Conservation (phyloP, 2,113 vertebrate species). For the Pachycephala philippinensis region DNA sequence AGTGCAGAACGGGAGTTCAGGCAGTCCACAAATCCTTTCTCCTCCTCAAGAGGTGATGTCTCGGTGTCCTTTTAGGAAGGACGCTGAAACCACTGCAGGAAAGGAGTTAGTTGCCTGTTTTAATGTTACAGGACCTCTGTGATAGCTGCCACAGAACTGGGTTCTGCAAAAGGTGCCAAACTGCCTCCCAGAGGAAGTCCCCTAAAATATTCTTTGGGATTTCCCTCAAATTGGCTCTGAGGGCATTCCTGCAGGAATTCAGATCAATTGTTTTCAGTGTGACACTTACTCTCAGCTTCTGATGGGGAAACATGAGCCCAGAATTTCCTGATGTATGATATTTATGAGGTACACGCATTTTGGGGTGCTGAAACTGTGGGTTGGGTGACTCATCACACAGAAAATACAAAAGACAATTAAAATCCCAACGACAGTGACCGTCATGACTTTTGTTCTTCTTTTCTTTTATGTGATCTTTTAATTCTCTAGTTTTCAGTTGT, state of each 20-base stretch:
- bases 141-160: background rate
- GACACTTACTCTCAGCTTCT: background rate
- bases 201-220: background rate
- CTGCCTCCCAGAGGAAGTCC: background rate
- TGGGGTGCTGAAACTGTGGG: background rate
- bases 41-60: accelerated
- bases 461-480: background rate
- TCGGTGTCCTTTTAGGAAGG: background rate
- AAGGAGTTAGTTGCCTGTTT: background rate
- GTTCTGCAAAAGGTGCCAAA: background rate
- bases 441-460: background rate
- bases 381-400: background rate
- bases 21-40: background rate
- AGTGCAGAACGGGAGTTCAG: background rate
- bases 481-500: background rate
- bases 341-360: background rate
- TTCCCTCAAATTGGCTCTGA: background rate
- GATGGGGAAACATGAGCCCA: background rate
- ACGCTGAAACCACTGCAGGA: background rate
- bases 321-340: background rate
- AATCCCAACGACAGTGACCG: background rate
- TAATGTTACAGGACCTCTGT: background rate
- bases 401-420: background rate
- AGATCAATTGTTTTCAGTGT: background rate
- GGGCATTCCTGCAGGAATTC: background rate